These are phyloP conservation scores for Diplosoma virens DNA, from an alignment of 23 tunicate species.

Conservation along the genomic window DNA sequence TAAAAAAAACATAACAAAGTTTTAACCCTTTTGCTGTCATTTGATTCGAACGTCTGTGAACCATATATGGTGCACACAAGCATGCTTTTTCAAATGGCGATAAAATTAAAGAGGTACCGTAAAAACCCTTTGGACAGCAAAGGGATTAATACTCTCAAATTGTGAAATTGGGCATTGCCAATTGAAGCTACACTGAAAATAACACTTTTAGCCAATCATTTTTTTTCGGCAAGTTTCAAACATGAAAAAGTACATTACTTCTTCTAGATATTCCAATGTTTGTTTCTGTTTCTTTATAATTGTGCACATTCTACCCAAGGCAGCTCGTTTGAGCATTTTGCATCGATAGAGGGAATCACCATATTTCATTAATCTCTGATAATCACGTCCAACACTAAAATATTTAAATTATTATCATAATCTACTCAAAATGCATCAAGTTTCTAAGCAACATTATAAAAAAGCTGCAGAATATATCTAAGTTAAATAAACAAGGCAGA, in stretches of 20 bases:
- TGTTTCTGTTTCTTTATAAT: slow-evolving; percentile 90
- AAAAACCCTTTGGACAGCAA: neutral
- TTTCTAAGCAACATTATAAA: neutral
- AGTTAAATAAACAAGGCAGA: neutral
- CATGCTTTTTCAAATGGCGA: too few relatives aligned
- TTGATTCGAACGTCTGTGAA: too few relatives aligned
- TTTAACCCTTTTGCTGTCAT: too few relatives aligned
- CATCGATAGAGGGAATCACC: slow-evolving; percentile 97
- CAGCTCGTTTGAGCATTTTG: slow-evolving; percentile 90
- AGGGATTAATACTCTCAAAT: too few relatives aligned
- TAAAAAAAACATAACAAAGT: too few relatives aligned
- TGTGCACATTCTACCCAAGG: slow-evolving; percentile 96
- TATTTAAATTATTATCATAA: neutral
- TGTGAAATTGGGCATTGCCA: too few relatives aligned
- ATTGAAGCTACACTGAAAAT: neutral
- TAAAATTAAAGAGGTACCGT: too few relatives aligned
- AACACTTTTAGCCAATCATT: too few relatives aligned
- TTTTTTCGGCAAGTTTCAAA: too few relatives aligned
- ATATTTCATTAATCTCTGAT: slow-evolving; percentile 80
- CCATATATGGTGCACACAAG: too few relatives aligned
- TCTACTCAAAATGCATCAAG: neutral
- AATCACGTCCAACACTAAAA: slow-evolving; percentile 79
- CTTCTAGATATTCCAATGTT: slow-evolving; percentile 93
- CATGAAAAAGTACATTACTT: too few relatives aligned
- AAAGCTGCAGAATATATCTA: neutral